Percentiles rank a stretch among this genome's conserved stretches.
These are phyloP conservation scores for Acleris emargana DNA, from an alignment of 2,888 invertebrate species.

Conservation along the genomic window DNA sequence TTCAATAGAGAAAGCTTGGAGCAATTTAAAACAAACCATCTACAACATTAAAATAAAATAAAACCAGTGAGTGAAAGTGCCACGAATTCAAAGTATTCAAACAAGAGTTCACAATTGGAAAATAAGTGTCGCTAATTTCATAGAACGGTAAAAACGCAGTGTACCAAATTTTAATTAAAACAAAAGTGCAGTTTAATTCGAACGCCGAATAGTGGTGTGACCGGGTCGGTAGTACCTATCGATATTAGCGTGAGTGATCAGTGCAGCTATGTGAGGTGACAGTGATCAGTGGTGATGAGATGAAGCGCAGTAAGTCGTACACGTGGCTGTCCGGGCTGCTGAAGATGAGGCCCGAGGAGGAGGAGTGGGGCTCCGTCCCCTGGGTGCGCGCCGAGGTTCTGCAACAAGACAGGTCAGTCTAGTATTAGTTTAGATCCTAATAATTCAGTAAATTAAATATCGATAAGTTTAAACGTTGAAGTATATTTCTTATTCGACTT, in stretches of 20 bases:
- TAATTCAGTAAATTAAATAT: background rate
- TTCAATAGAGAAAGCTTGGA: constrained; percentile 16
- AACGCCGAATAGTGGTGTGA: constrained; percentile 24
- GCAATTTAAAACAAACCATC: constrained; percentile 5
- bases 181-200: background rate
- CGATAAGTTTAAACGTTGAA: too few species aligned
- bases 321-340: constrained; percentile 79
- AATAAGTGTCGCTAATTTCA: constrained; percentile 2
- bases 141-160: constrained; percentile 10
- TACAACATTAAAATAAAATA: constrained; percentile 18
- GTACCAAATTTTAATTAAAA: constrained; percentile 17
- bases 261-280: constrained; percentile 41
- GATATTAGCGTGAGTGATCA: constrained; percentile 9
- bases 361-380: constrained; percentile 73
- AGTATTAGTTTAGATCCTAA: background rate
- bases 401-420: constrained; percentile 69
- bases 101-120: background rate
- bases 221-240: constrained; percentile 15
- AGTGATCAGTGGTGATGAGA: constrained; percentile 43
- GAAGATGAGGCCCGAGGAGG: constrained; percentile 43
- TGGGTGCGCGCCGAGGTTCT: constrained; percentile 69
- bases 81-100: background rate
- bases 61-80: constrained; percentile 10
- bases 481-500: too few species aligned
- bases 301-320: constrained; percentile 79